Evolutionary conservation across 64 coral and sea anemone genomes (phyloP).

Genomic region (Astreopora myriophthalma): DNA sequence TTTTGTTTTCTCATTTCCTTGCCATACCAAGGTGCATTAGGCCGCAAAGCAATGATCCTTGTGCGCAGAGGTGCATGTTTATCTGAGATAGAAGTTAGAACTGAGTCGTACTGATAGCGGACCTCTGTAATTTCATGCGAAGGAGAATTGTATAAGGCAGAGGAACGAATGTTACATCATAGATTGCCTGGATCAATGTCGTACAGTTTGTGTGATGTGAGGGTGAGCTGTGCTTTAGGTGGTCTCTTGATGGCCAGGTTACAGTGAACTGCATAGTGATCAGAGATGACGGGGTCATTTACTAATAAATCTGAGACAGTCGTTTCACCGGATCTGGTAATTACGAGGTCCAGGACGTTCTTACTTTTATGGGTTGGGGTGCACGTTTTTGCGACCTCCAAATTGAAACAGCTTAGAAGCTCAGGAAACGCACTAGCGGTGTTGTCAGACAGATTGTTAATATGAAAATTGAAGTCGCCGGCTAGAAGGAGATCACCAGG

Average conservation of each 20-base stretch:
- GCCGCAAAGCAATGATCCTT: not conserved
- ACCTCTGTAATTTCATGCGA: not conserved
- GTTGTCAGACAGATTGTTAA: conserved; percentile 21
- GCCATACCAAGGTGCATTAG: not conserved
- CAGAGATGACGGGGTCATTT: conserved; percentile 32
- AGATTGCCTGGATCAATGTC: not conserved
- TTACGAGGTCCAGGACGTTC: too few relatives aligned
- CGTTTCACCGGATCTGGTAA: too few relatives aligned
- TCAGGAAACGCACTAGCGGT: too few relatives aligned
- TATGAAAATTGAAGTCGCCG: conserved; percentile 43
- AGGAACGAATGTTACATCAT: not conserved
- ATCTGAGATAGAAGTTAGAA: conserved; percentile 1
- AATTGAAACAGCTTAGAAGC: conserved; percentile 42
- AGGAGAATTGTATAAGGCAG: not conserved
- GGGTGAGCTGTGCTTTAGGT: not conserved
- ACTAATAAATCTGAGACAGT: too few relatives aligned
- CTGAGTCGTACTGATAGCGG: conserved; percentile 23
- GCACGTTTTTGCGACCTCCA: too few relatives aligned
- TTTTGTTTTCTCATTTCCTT: conserved; percentile 20
- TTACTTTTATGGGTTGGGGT: too few relatives aligned
- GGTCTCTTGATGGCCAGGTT: not conserved
- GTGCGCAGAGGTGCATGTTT: conserved; percentile 44
- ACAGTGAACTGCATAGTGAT: conserved; percentile 42
- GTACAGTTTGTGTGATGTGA: conserved; percentile 9
- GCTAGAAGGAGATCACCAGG: conserved; percentile 12